Evolutionary conservation across 2,113 vertebrate species (phyloP).

Genomic region (Tenebrosternarchus preto): DNA sequence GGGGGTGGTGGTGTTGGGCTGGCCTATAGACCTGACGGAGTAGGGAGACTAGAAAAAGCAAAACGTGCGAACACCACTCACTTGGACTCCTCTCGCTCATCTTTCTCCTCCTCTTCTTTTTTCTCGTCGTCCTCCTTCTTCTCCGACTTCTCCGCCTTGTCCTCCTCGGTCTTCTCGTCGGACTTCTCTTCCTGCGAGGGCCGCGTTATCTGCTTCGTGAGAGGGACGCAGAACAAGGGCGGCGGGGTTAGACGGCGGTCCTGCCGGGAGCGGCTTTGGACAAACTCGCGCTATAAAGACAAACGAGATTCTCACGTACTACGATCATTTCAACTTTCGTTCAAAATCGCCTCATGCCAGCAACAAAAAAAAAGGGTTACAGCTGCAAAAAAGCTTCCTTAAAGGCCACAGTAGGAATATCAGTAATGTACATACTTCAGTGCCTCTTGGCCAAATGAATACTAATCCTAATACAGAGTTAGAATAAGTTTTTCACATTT

Average conservation of each 20-base stretch:
- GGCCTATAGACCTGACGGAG: not conserved
- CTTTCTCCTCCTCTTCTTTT: conserved; percentile 99
- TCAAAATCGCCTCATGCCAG: not conserved
- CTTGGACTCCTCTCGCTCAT: conserved; percentile 97
- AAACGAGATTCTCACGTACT: not conserved
- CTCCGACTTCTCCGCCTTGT: conserved; percentile 91
- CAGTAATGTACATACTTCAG: not conserved
- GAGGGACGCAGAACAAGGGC: conserved; percentile 30
- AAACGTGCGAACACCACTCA: conserved; percentile 65
- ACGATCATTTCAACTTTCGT: not conserved
- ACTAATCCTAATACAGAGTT: no score
- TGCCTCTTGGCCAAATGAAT: not conserved
- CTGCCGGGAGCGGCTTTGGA: not conserved
- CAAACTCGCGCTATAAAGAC: no score
- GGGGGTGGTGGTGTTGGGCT: not conserved
- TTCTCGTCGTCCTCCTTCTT: conserved; percentile 97
- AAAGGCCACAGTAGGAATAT: not conserved
- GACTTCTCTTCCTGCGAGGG: conserved; percentile 97
- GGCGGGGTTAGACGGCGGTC: not conserved
- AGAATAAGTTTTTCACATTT: no score
- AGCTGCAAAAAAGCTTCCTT: not conserved
- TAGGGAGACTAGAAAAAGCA: not conserved
- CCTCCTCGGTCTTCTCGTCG: conserved; percentile 94
- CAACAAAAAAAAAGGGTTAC: not conserved
- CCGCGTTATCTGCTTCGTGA: conserved; percentile 89